Conservation (phyloP, 1,140 invertebrate species). For the Heterodera carotae region DNA sequence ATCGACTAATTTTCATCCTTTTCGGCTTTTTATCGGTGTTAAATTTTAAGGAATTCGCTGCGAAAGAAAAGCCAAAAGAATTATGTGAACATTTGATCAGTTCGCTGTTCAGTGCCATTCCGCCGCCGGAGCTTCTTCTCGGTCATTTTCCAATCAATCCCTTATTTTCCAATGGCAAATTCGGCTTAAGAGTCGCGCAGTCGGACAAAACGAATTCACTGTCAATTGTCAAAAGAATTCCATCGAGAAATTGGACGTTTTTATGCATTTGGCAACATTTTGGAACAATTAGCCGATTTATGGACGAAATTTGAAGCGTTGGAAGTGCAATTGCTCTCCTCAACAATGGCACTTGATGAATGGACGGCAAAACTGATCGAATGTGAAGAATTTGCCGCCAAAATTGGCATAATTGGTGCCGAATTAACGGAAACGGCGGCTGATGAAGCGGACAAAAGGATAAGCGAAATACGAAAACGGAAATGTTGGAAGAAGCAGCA, state of each 20-base stretch:
- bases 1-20: too few species aligned
- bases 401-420: constrained; percentile 10
- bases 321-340: background rate
- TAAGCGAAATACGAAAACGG: background rate
- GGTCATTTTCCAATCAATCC: too few species aligned
- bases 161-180: background rate
- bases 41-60: background rate
- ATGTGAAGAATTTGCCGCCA: constrained; percentile 7
- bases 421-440: background rate
- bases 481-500: background rate
- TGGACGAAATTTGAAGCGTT: constrained; percentile 4
- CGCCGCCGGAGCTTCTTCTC: too few species aligned
- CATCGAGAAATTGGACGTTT: constrained; percentile 3
- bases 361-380: background rate
- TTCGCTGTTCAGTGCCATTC: background rate
- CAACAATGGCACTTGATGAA: background rate
- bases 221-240: constrained; percentile 25
- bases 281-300: constrained; percentile 12
- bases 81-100: background rate
- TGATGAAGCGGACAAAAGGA: background rate
- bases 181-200: background rate
- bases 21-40: background rate
- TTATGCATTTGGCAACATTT: constrained; percentile 20
- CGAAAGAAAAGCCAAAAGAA: background rate
- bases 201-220: constrained; percentile 27